phyloP scores from a whole-genome alignment of 2,113 vertebrate species.

The Calyptommatus sinebrachiatus region DNA sequence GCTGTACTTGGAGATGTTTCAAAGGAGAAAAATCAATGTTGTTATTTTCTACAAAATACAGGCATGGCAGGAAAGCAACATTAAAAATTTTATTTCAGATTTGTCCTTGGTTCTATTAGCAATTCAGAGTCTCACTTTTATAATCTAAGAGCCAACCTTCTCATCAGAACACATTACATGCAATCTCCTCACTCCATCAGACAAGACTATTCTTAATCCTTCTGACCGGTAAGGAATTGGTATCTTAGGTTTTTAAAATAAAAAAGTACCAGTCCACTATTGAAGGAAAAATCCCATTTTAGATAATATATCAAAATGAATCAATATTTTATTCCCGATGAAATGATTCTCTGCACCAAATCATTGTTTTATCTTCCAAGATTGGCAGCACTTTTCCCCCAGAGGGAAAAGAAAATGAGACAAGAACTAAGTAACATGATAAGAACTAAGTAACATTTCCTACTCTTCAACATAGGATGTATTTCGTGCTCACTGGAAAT shows the following conservation, averaged over 20 bases:
- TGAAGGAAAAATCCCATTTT: not conserved
- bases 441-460: not conserved
- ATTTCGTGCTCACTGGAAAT: not conserved
- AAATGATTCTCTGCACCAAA: not conserved
- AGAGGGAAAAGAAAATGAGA: not conserved
- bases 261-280: not conserved
- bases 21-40: not conserved
- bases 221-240: not conserved
- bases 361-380: not conserved
- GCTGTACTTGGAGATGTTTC: not conserved
- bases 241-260: not conserved
- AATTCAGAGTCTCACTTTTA: not conserved
- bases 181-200: not conserved
- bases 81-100: not conserved
- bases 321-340: not conserved
- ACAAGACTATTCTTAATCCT: not conserved
- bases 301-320: not conserved
- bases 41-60: too few relatives aligned
- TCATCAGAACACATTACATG: not conserved
- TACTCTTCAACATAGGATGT: not conserved
- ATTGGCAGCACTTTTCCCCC: not conserved
- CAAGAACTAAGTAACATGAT: too few relatives aligned
- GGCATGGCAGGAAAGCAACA: not conserved
- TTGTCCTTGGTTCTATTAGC: conserved; percentile 12
- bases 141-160: not conserved